phyloP scores from a whole-genome alignment of 1,140 invertebrate species.

The Drosophila burlai region DNA sequence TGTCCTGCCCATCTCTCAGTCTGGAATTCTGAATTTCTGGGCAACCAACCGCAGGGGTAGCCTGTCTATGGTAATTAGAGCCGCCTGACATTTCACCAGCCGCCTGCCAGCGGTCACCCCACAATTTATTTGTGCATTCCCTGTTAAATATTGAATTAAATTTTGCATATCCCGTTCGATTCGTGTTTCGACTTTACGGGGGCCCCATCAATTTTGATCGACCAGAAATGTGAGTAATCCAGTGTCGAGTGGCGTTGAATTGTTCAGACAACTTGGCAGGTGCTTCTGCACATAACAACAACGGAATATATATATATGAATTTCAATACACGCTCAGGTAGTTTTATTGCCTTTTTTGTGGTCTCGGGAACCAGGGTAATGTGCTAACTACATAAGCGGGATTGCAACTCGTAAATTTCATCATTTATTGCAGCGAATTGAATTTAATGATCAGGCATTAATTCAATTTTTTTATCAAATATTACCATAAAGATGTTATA shows the following conservation, averaged over 20 bases:
- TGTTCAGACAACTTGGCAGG: constrained; percentile 39
- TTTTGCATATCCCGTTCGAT: constrained; percentile 18
- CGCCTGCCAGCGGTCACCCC: not conserved
- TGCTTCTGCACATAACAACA: constrained; percentile 20
- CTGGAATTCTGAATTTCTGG: constrained; percentile 1
- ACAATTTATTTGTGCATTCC: constrained; percentile 32
- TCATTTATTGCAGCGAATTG: constrained; percentile 27
- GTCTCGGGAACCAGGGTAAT: constrained; percentile 8
- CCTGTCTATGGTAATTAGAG: constrained; percentile 49
- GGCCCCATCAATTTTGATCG: constrained; percentile 46
- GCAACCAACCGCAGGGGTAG: not conserved
- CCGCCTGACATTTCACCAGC: constrained; percentile 51
- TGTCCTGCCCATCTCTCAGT: constrained; percentile 1
- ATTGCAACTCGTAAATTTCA: constrained; percentile 25
- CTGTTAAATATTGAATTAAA: constrained; percentile 45
- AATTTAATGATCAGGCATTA: constrained; percentile 6
- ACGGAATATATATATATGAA: not conserved
- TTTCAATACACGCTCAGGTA: constrained; percentile 21
- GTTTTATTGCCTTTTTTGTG: constrained; percentile 12
- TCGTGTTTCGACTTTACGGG: constrained; percentile 29
- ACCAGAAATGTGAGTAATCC: constrained; percentile 50
- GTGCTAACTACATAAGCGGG: constrained; percentile 25
- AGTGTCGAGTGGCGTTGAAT: constrained; percentile 23
- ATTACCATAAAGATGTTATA: constrained; percentile 24
- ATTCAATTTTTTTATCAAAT: not conserved